Evolutionary conservation across 2,888 invertebrate species (phyloP), one percentile per base, ranked within the genome.

Genomic region (Nymphalis polychloros): DNA sequence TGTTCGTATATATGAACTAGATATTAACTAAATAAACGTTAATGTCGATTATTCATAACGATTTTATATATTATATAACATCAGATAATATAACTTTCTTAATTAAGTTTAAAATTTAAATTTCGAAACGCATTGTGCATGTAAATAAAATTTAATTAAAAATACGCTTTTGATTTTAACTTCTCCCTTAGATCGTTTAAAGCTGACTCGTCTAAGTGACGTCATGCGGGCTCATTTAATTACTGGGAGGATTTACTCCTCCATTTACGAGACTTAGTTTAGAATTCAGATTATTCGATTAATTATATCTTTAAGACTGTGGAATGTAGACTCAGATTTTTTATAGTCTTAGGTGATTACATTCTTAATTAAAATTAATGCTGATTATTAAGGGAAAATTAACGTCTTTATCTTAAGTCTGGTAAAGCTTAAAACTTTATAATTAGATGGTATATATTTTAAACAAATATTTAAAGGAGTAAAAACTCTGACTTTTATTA

Each of bases 161-260:
- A 47, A 59, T 49, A 55, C 53, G 53, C 53, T 55, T 76, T 77
- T 77, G 74, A 76, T 75, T 73, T 72, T 52, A 66, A 66, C 68
- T 68, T 71, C 67, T 57, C 57, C 69, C 71, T 70, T 68, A 72
- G 69, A 72, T 75, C 69, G 71, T 70, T 57, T 57, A 57, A 41
- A 72, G 68, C 68, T 41, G 69, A 66, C 69, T 68, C 65, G 67
- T 67, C 59, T 65, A 64, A 70, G 71, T 74, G 73, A 73, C 73
- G 73, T 72, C 74, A 75, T 76, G 76, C 76, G 76, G 74, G 77
- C 72, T 74, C 62, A 73, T 73, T 75, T 75, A 76, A 77, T 77
- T 75, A 76, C 72, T 57, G 71, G 53, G 61, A 62, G 61, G 66
- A 60, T 61, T 61, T 31, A 66, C 47, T 61, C 59, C 48, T 60